Percentiles rank a stretch among this genome's conserved stretches.
Conservation (phyloP, 2,113 vertebrate species). For the Ophthalmolycus amberensis region DNA sequence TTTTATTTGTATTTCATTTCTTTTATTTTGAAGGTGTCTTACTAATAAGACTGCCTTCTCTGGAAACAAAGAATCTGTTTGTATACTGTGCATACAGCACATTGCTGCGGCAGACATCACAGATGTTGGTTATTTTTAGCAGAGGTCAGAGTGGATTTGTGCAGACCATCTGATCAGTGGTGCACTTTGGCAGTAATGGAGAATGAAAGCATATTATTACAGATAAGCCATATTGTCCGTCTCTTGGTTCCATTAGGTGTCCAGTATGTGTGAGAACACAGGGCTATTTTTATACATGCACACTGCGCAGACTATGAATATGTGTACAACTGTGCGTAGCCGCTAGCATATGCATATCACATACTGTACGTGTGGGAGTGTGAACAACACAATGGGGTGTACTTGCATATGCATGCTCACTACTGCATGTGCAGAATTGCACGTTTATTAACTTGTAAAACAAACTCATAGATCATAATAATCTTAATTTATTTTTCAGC, state of each 20-base stretch:
- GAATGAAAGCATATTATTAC: conserved; percentile 62
- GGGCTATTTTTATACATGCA: conserved; percentile 32
- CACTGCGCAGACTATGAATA: background rate
- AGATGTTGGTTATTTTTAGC: conserved; percentile 34
- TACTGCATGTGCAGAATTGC: background rate
- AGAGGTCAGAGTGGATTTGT: conserved; percentile 29
- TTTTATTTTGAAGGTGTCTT: background rate
- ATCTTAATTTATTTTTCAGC: background rate
- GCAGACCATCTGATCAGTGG: conserved; percentile 46
- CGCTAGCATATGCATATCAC: background rate
- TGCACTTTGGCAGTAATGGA: conserved; percentile 51
- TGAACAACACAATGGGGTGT: background rate
- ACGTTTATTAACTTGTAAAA: background rate
- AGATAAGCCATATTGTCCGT: conserved; percentile 34
- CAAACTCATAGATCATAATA: background rate
- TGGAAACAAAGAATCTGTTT: conserved; percentile 15
- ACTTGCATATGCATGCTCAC: background rate
- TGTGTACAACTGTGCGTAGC: background rate
- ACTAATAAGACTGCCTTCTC: background rate
- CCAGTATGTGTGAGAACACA: conserved; percentile 21
- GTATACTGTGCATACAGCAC: background rate
- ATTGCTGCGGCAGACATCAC: conserved; percentile 13
- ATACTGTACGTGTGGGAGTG: conserved; percentile 7
- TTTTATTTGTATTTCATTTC: background rate
- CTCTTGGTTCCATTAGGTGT: conserved; percentile 56